Conservation (phyloP, 1,140 invertebrate genomes). For the Micrasema minimum region DNA sequence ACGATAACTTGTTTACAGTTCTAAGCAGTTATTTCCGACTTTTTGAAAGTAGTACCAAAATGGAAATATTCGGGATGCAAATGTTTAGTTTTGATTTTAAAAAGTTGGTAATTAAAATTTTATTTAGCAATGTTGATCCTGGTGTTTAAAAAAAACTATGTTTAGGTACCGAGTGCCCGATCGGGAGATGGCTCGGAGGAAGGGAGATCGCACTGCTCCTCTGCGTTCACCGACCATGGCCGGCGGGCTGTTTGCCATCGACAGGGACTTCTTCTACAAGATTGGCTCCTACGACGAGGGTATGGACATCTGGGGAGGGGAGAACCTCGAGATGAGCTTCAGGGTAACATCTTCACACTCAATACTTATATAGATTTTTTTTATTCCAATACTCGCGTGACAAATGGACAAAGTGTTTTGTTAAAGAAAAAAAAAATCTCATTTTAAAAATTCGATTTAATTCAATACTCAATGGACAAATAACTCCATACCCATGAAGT, state of each 20-base stretch:
- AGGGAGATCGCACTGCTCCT: conserved; percentile 89
- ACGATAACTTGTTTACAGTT: no score
- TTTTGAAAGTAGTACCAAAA: no score
- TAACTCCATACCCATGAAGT: no score
- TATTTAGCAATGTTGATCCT: no score
- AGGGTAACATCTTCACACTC: conserved; percentile 75
- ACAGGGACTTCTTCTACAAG: conserved; percentile 96
- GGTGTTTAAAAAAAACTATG: no score
- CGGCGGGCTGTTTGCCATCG: conserved; percentile 97
- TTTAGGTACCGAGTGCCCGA: conserved; percentile 94
- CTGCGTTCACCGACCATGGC: conserved; percentile 98
- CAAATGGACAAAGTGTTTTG: neutral
- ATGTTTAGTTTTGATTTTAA: no score
- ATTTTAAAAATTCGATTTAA: no score
- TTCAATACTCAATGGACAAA: no score
- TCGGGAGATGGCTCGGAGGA: conserved; percentile 90
- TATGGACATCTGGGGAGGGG: conserved; percentile 99
- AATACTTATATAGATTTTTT: neutral
- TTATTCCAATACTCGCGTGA: neutral
- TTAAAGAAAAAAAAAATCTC: neutral
- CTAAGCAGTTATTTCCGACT: no score
- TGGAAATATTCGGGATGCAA: no score
- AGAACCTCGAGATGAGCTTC: conserved; percentile 99
- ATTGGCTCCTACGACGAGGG: conserved; percentile 97
- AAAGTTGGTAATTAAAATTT: no score